These are phyloP conservation scores for Porites evermanni DNA, from an alignment of 92 coral and sea anemone genomes.

Conservation along the genomic window DNA sequence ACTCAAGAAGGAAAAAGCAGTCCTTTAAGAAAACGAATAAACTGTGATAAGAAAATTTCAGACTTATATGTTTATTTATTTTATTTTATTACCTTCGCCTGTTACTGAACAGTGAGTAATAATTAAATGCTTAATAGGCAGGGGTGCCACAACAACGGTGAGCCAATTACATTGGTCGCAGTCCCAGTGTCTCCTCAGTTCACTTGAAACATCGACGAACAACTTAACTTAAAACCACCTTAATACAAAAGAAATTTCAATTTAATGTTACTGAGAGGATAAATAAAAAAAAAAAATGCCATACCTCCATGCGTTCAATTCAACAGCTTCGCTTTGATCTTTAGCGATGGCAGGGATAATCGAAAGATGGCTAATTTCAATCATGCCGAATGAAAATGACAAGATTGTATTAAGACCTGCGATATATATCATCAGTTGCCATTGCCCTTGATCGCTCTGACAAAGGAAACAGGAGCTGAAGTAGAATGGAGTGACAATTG, in stretches of 20 bases:
- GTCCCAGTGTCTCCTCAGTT: no score
- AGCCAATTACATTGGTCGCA: no score
- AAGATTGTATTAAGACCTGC: neutral
- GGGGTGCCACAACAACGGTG: no score
- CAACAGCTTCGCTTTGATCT: neutral
- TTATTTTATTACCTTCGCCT: no score
- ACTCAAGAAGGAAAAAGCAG: conserved; percentile 14
- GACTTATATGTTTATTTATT: neutral
- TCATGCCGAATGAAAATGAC: neutral
- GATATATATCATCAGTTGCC: conserved; percentile 1
- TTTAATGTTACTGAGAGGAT: no score
- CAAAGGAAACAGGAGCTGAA: conserved; percentile 1
- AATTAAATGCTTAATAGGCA: no score
- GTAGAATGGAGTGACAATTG: neutral
- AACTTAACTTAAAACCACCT: no score
- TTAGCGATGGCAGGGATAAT: neutral
- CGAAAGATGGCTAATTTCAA: neutral
- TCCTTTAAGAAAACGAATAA: neutral
- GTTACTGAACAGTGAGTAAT: no score
- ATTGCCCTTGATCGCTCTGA: neutral
- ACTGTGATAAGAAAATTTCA: neutral
- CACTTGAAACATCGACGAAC: no score
- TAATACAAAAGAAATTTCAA: no score
- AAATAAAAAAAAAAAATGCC: neutral
- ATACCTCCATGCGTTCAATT: neutral